A percentile compares a stretch with the other conserved stretches of the same genome.
phyloP scores from a whole-genome alignment of 2,113 vertebrate species.

The Macroglossus sobrinus region DNA sequence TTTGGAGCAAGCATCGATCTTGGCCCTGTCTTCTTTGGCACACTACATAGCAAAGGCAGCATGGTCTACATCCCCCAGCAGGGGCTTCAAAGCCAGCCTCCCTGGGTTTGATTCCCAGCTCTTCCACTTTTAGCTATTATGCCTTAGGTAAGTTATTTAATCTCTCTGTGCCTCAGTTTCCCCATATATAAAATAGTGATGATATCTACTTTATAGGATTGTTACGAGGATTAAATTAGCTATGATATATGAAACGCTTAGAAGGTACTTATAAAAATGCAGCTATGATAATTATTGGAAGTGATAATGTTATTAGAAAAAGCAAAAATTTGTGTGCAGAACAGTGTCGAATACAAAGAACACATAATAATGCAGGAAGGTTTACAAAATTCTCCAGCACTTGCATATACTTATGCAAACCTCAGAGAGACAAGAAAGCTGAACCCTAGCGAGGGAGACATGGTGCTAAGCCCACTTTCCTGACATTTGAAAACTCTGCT shows the following conservation, averaged over 20 bases:
- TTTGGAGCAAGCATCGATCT: neutral
- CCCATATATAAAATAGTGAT: neutral
- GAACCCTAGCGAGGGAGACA: neutral
- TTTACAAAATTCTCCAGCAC: neutral
- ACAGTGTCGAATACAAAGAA: neutral
- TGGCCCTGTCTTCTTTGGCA: neutral
- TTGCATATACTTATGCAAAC: no score
- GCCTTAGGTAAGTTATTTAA: neutral
- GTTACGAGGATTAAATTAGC: neutral
- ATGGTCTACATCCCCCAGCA: neutral
- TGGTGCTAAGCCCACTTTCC: neutral
- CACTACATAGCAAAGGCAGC: rapidly evolving
- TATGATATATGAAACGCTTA: neutral
- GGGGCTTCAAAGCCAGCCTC: neutral
- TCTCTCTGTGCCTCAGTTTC: neutral
- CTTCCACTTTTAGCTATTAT: neutral
- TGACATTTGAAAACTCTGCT: neutral
- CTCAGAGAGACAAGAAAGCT: neutral
- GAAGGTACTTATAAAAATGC: neutral
- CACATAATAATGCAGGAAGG: neutral
- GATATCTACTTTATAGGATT: neutral
- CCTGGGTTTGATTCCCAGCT: neutral
- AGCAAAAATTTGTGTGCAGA: neutral
- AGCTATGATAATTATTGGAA: neutral
- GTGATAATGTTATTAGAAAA: neutral